Evolutionary conservation across 1,140 invertebrate species (phyloP).

Genomic region (Drosophila nikananu): DNA sequence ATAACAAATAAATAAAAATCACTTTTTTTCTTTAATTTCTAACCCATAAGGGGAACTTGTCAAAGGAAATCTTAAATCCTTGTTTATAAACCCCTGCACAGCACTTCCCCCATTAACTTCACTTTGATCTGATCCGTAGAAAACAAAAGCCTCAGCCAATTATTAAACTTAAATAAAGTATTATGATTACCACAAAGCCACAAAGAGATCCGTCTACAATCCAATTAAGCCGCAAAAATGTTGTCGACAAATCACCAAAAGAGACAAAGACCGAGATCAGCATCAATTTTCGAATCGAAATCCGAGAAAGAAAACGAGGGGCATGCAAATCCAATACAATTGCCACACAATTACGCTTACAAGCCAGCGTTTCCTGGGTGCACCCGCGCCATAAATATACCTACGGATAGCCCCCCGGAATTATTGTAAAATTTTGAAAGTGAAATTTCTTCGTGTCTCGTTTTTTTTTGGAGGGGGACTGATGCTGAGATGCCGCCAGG

Average conservation of each 20-base stretch:
- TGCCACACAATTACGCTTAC: conserved; percentile 46
- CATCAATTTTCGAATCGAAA: conserved; percentile 42
- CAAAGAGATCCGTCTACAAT: conserved; percentile 45
- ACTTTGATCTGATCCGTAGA: not conserved
- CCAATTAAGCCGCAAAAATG: conserved; percentile 50
- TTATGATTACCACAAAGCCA: conserved; percentile 34
- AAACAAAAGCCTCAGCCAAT: conserved; percentile 36
- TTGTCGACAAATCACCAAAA: conserved; percentile 76
- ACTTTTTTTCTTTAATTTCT: too few relatives aligned
- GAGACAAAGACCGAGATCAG: conserved; percentile 8
- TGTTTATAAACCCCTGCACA: not conserved
- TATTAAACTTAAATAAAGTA: conserved; percentile 37
- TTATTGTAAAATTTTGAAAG: conserved; percentile 52
- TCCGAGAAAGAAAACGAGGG: conserved; percentile 19
- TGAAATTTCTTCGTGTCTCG: conserved; percentile 48
- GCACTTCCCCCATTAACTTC: conserved; percentile 5
- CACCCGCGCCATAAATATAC: conserved; percentile 48
- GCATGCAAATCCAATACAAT: conserved; percentile 49
- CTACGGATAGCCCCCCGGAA: conserved; percentile 34
- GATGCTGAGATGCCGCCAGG: conserved; percentile 13
- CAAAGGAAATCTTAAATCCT: conserved; percentile 10
- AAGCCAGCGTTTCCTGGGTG: conserved; percentile 44
- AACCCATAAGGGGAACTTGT: too few relatives aligned
- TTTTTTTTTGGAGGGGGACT: conserved; percentile 1
- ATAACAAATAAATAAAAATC: too few relatives aligned